These are phyloP conservation scores for Sebastes cheni DNA, from an alignment of 2,797 vertebrate species.

Conservation along the genomic window DNA sequence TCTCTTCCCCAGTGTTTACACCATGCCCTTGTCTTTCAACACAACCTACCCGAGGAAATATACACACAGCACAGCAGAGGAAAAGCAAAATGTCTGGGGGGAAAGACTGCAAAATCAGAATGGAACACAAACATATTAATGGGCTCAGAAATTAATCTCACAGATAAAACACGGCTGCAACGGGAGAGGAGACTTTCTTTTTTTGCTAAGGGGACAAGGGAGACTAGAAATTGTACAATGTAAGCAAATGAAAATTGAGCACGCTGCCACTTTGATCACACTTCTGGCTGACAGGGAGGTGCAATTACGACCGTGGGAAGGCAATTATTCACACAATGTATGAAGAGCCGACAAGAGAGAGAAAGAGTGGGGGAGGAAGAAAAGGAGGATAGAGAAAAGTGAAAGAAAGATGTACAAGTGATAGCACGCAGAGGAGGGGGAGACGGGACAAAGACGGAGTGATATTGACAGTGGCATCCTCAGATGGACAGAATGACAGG, in stretches of 20 bases:
- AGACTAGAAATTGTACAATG: slow-evolving; percentile 68
- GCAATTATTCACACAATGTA: slow-evolving; percentile 93
- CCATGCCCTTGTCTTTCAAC: slow-evolving; percentile 47
- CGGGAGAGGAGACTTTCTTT: slow-evolving; percentile 10
- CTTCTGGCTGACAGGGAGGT: slow-evolving; percentile 79
- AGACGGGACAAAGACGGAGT: slow-evolving; percentile 43
- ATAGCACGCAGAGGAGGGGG: slow-evolving; percentile 33
- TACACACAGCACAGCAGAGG: slow-evolving; percentile 34
- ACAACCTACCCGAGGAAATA: slow-evolving; percentile 42
- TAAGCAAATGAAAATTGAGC: slow-evolving; percentile 78
- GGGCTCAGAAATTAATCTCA: slow-evolving; percentile 64
- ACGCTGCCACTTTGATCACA: slow-evolving; percentile 82
- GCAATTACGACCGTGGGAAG: slow-evolving; percentile 83
- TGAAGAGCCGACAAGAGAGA: slow-evolving; percentile 75
- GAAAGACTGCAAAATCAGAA: slow-evolving; percentile 39
- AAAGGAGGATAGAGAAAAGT: slow-evolving; percentile 26
- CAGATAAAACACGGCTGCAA: slow-evolving; percentile 50
- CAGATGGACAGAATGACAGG: slow-evolving; percentile 54
- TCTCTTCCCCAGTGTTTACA: slow-evolving; percentile 44
- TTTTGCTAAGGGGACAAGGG: slow-evolving; percentile 50
- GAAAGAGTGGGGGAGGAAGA: slow-evolving; percentile 19
- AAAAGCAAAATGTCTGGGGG: slow-evolving; percentile 38
- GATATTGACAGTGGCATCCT: slow-evolving; percentile 45
- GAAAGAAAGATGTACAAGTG: slow-evolving; percentile 48
- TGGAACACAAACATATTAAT: slow-evolving; percentile 65